phyloP scores from a whole-genome alignment of 2,888 invertebrate genomes.

The Lepidocyrtoides sp. region DNA sequence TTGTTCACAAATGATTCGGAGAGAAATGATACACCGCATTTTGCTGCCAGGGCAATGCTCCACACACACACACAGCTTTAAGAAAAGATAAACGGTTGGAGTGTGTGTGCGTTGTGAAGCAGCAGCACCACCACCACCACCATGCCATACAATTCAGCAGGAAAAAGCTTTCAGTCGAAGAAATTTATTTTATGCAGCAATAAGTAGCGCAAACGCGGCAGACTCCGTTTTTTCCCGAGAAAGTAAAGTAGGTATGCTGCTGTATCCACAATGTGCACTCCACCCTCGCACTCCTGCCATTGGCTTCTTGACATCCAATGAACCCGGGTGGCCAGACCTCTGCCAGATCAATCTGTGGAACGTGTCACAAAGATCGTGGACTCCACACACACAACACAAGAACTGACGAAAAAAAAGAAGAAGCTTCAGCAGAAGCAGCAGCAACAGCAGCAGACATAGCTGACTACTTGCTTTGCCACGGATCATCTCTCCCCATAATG shows the following conservation, averaged over 20 bases:
- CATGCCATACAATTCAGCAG: too few species aligned
- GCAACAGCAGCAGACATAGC: not conserved
- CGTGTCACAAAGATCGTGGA: conserved; percentile 85
- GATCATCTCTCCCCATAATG: conserved; percentile 76
- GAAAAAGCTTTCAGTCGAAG: too few species aligned
- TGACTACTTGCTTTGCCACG: not conserved
- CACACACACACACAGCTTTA: not conserved
- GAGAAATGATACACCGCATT: conserved; percentile 11
- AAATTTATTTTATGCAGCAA: too few species aligned
- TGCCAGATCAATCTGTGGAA: conserved; percentile 85
- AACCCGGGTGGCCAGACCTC: conserved; percentile 85
- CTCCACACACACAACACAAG: conserved; percentile 49
- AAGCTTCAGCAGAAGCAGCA: not conserved
- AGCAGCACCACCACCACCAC: too few species aligned
- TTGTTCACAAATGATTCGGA: not conserved
- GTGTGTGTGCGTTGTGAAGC: not conserved
- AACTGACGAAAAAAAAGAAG: not conserved
- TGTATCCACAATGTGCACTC: conserved; percentile 73
- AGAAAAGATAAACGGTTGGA: conserved; percentile 1
- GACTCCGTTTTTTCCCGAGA: conserved; percentile 73
- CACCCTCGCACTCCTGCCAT: conserved; percentile 85
- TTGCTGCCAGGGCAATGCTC: conserved; percentile 45
- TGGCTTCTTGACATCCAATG: conserved; percentile 85
- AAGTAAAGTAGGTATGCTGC: conserved; percentile 18
- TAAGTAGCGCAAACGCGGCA: conserved; percentile 77